Percentiles rank a stretch among this genome's conserved stretches.
These are phyloP conservation scores for Pelobates fuscus DNA, from an alignment of 2,113 vertebrate genomes.

Conservation along the genomic window DNA sequence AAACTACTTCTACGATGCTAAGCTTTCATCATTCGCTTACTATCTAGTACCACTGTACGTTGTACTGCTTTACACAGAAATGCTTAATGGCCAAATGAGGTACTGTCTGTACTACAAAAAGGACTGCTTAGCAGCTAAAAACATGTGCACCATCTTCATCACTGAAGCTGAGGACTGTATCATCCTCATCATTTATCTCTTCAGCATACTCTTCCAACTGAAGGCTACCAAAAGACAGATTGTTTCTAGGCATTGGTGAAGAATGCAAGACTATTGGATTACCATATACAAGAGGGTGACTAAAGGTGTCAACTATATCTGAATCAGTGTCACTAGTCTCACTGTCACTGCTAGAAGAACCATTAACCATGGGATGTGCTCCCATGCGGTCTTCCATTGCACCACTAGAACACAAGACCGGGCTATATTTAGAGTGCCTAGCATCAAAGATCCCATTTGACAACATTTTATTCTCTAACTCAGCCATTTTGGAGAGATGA, in stretches of 20 bases:
- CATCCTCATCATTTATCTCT: conserved; percentile 63
- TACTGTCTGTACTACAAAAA: neutral
- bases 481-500: conserved; percentile 59
- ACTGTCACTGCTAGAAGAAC: conserved; percentile 81
- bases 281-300: conserved; percentile 66
- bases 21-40: neutral
- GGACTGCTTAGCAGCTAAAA: conserved; percentile 70
- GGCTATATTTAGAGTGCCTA: conserved; percentile 62
- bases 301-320: conserved; percentile 68
- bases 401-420: conserved; percentile 49
- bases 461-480: conserved; percentile 72
- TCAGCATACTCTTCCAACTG: conserved; percentile 75
- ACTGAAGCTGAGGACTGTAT: conserved; percentile 69
- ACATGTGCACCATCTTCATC: conserved; percentile 75
- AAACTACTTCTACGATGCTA: conserved; percentile 17
- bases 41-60: neutral
- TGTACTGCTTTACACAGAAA: neutral
- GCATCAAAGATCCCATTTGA: conserved; percentile 75
- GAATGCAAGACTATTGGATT: conserved; percentile 67
- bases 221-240: conserved; percentile 76
- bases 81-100: neutral
- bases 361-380: conserved; percentile 78
- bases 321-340: conserved; percentile 90
- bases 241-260: conserved; percentile 72
- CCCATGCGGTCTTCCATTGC: conserved; percentile 57